Percentiles rank a stretch among this genome's conserved stretches.
Conservation (phyloP, 2,113 vertebrate species). For the Proterorhinus semilunaris region DNA sequence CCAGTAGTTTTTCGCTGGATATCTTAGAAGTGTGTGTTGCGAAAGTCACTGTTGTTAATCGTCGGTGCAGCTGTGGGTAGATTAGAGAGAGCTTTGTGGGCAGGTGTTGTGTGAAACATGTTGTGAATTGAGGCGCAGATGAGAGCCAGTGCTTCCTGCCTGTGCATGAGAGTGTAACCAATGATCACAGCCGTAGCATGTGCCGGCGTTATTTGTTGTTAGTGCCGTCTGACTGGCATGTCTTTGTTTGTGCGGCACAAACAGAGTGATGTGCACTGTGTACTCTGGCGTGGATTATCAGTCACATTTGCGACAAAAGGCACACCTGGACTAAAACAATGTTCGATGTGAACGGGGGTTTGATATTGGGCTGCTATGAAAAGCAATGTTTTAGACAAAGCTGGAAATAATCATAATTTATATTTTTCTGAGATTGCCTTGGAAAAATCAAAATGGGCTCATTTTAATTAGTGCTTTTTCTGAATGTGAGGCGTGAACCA, state of each 20-base stretch:
- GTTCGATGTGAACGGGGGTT: conserved; percentile 49
- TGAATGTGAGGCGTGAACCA: too few species aligned
- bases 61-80: conserved; percentile 32
- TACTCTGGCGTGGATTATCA: conserved; percentile 49
- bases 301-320: conserved; percentile 48
- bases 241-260: conserved; percentile 25
- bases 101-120: conserved; percentile 36
- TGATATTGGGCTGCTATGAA: conserved; percentile 32
- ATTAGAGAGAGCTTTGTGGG: conserved; percentile 21
- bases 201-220: conserved; percentile 34
- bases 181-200: conserved; percentile 43
- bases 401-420: background rate
- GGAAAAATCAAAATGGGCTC: too few species aligned
- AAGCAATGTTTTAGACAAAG: conserved; percentile 48
- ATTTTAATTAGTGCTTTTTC: too few species aligned
- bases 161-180: conserved; percentile 21
- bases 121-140: conserved; percentile 29
- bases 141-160: conserved; percentile 1
- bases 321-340: conserved; percentile 55
- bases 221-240: conserved; percentile 37
- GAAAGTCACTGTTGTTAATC: conserved; percentile 35
- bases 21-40: background rate
- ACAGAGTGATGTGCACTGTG: conserved; percentile 41
- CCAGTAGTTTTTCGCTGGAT: too few species aligned
- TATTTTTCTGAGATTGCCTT: too few species aligned